Evolutionary conservation across 2,888 invertebrate genomes (phyloP).

Genomic region (Orthosia cruda): DNA sequence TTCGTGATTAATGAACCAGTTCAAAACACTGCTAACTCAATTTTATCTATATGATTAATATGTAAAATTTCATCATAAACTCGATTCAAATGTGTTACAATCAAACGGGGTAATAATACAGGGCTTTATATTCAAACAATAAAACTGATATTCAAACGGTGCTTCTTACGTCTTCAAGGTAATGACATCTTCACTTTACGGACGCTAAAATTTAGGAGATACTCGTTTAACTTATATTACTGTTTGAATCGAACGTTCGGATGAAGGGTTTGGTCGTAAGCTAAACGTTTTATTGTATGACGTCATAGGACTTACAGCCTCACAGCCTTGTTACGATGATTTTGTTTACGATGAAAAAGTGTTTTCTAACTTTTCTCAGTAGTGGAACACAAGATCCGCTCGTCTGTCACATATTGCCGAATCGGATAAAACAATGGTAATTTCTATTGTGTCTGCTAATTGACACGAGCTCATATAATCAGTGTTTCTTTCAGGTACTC

Average conservation of each 20-base stretch:
- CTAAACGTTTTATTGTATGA: conserved; percentile 59
- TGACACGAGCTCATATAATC: no score
- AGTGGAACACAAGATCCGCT: neutral
- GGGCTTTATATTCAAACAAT: conserved; percentile 89
- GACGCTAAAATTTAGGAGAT: conserved; percentile 85
- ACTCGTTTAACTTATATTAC: conserved; percentile 84
- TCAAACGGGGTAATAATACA: conserved; percentile 85
- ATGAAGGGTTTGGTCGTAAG: conserved; percentile 52
- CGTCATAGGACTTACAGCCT: conserved; percentile 41
- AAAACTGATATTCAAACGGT: conserved; percentile 87
- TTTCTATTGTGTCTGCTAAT: no score
- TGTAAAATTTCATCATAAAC: conserved; percentile 80
- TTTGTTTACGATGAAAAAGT: conserved; percentile 30
- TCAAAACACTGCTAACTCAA: conserved; percentile 56
- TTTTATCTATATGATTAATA: conserved; percentile 67
- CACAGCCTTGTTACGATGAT: conserved; percentile 28
- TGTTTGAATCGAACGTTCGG: conserved; percentile 69
- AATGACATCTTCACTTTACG: conserved; percentile 87
- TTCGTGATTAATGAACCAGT: conserved; percentile 56
- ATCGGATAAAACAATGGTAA: no score
- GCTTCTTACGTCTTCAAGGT: conserved; percentile 84
- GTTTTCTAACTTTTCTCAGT: neutral
- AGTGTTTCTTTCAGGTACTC: no score
- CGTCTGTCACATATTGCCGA: no score
- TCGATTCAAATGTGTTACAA: conserved; percentile 82